Conservation (phyloP, 2,797 vertebrate species). For the Monodelphis domestica region DNA sequence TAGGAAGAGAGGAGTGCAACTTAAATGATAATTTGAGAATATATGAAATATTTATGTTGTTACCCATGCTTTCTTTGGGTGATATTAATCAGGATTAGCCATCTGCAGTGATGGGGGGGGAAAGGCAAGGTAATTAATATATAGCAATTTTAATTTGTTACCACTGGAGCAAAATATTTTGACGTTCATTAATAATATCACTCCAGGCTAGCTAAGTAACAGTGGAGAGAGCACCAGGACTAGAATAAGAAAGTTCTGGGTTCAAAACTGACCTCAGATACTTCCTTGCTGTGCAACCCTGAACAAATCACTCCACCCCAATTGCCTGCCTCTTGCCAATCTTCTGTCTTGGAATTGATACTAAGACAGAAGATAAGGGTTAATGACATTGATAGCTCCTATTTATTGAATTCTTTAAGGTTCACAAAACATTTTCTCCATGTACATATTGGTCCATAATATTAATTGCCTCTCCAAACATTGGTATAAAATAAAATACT, state of each 20-base stretch:
- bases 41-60: background rate
- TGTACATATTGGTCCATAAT: background rate
- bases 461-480: background rate
- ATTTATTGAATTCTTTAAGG: background rate
- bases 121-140: background rate
- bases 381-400: no score
- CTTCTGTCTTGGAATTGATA: no score
- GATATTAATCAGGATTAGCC: background rate
- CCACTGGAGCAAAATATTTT: background rate
- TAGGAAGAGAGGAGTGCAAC: background rate
- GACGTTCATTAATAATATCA: background rate
- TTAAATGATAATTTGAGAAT: background rate
- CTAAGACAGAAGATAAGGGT: no score
- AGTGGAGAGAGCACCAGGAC: no score
- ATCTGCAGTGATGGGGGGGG: background rate
- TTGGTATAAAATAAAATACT: background rate
- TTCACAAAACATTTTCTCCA: background rate
- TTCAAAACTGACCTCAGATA: no score
- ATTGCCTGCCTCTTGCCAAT: no score
- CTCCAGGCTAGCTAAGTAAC: no score
- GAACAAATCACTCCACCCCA: no score
- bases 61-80: background rate
- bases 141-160: background rate
- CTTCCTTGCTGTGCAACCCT: no score
- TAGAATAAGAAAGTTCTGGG: no score